Evolutionary conservation across 1,140 invertebrate genomes (phyloP), one percentile per base, ranked within the genome.

Genomic region (Aphelenchoides besseyi): DNA sequence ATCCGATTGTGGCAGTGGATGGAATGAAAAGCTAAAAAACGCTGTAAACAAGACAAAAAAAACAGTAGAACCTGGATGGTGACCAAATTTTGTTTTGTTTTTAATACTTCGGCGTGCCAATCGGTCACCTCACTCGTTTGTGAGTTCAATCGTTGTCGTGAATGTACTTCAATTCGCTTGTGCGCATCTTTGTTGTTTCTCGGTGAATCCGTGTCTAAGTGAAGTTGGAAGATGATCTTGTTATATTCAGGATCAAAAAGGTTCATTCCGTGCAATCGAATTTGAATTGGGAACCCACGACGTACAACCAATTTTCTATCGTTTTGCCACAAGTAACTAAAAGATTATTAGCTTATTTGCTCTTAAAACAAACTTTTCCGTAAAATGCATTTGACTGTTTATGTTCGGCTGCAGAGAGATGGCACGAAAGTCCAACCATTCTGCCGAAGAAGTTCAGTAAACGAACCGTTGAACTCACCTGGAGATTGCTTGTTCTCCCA

Each of bases 311-410:
- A 53, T 37, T 66, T 66, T 16, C 36, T 16, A 33, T 66, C 12
- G 63, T 35, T 66, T 53, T 66, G 63, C 63, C 63, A 66, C 36
- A 29, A 36, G 32, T 66, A 66, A 8, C 63, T 66, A 53, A 37
- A 66, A 63, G 16, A 12, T 2, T 33, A 32, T 23, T 26, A 66
- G 9, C 3, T n/a, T 35, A 8, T 1, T 35, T 23, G 1, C 12
- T 36, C 5, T 52, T 5, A 33, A 59, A 59, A 23, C 55, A 33
- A 8, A 33, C 55, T 59, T 59, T 33, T 59, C 55, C 26, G 55
- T 59, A 33, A 59, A 59, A 33, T 59, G 55, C 5, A 59, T 23
- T 5, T 23, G 5, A 23, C 18, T 59, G 55, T 59, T 59, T 8
- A 59, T 59, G 26, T 59, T 33, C 16, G 55, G 55, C 55, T 59